Conservation (phyloP, 2,888 invertebrate species). For the Habroteleia sp. region DNA sequence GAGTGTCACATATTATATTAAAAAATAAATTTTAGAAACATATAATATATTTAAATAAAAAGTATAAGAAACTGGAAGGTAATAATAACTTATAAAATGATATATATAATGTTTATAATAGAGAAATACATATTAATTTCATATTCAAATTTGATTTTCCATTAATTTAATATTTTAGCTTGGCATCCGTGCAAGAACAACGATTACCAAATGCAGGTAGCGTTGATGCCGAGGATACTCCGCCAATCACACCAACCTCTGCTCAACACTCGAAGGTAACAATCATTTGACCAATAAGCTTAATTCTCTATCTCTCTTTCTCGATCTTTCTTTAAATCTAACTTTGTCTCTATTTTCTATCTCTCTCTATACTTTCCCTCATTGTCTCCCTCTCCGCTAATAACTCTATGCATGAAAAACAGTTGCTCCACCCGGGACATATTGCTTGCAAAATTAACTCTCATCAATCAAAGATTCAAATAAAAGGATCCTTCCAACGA, state of each 20-base stretch:
- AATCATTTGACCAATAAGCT: constrained; percentile 12
- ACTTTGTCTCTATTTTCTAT: constrained; percentile 68
- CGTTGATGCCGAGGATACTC: constrained; percentile 83
- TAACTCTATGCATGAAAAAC: constrained; percentile 63
- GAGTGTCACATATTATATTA: too few relatives aligned
- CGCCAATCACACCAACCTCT: constrained; percentile 84
- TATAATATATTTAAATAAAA: too few relatives aligned
- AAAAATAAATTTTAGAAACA: too few relatives aligned
- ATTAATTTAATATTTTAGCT: constrained; percentile 82
- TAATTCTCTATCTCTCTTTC: constrained; percentile 63
- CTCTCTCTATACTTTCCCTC: constrained; percentile 64
- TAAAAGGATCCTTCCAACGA: constrained; percentile 3
- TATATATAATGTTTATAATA: too few relatives aligned
- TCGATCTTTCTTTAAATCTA: constrained; percentile 68
- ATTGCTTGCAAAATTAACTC: constrained; percentile 61
- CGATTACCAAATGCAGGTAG: constrained; percentile 87
- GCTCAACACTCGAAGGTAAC: constrained; percentile 89
- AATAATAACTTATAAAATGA: too few relatives aligned
- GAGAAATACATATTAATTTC: too few relatives aligned
- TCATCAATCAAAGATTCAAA: constrained; percentile 17
- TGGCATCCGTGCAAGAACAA: constrained; percentile 98
- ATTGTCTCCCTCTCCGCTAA: constrained; percentile 58
- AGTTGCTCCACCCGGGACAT: constrained; percentile 60
- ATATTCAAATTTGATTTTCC: too few relatives aligned
- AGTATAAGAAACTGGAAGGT: too few relatives aligned